phyloP scores from a whole-genome alignment of 2,888 invertebrate species.

The Cheilosia variabilis region DNA sequence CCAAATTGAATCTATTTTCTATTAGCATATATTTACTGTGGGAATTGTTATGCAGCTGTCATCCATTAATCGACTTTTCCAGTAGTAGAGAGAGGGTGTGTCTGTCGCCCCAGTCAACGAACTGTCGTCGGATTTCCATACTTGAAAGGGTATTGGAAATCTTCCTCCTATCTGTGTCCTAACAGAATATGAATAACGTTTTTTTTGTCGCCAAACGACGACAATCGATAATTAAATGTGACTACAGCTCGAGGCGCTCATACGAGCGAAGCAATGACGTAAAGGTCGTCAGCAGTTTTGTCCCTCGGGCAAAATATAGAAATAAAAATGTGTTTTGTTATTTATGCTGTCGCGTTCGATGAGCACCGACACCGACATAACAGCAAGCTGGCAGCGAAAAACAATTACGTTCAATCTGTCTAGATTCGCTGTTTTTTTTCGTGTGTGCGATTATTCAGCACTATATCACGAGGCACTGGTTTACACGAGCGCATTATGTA shows the following conservation, averaged over 20 bases:
- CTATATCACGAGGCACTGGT: neutral
- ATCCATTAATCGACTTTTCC: neutral
- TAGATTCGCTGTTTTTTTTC: neutral
- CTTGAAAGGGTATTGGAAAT: constrained; percentile 3
- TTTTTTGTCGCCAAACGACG: constrained; percentile 30
- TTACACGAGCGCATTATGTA: constrained; percentile 25
- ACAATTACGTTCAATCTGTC: constrained; percentile 42
- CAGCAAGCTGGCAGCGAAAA: constrained; percentile 11
- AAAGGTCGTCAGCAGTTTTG: constrained; percentile 35
- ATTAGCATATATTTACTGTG: neutral
- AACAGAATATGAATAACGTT: neutral
- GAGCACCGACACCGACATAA: neutral
- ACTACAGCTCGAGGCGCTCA: constrained; percentile 19
- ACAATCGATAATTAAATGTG: constrained; percentile 16
- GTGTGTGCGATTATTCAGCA: neutral
- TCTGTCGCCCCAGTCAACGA: constrained; percentile 24
- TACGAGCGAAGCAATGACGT: constrained; percentile 15
- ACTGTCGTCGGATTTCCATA: constrained; percentile 18
- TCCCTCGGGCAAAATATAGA: constrained; percentile 15
- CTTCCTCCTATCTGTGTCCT: neutral
- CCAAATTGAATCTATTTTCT: neutral
- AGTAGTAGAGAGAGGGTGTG: constrained; percentile 25
- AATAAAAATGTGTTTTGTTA: constrained; percentile 10
- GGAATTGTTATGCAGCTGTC: neutral
- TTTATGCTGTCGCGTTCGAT: constrained; percentile 12